Conservation (phyloP, 1,140 invertebrate species). For the Riptortus pedestris region DNA sequence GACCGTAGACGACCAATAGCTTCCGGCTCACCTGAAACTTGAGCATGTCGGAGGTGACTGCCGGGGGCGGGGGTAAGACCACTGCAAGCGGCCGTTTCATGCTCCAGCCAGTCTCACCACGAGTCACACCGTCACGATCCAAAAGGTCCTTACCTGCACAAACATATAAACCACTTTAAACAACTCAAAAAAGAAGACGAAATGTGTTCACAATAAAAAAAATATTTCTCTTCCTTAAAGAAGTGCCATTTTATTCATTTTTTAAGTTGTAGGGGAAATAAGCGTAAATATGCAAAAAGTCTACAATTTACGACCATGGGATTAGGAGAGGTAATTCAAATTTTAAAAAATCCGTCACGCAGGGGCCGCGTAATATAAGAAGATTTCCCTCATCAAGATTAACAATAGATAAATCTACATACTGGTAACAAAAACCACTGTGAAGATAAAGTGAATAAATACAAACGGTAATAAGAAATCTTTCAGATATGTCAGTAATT, state of each 20-base stretch:
- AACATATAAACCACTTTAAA: background rate
- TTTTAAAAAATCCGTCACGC: background rate
- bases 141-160: constrained; percentile 6
- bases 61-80: constrained; percentile 4
- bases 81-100: constrained; percentile 13
- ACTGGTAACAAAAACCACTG: too few species aligned
- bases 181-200: background rate
- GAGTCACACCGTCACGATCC: constrained; percentile 1
- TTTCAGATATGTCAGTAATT: too few species aligned
- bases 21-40: constrained; percentile 6
- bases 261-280: too few species aligned
- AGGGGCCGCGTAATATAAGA: background rate
- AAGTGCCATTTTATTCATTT: background rate
- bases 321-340: too few species aligned
- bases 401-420: too few species aligned
- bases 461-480: too few species aligned
- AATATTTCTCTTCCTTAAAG: background rate
- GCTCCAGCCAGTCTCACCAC: constrained; percentile 9
- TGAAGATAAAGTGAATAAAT: too few species aligned
- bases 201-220: background rate
- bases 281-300: too few species aligned
- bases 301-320: too few species aligned
- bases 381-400: too few species aligned
- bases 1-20: background rate
- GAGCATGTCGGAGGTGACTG: constrained; percentile 11